Evolutionary conservation across 2,113 vertebrate genomes (phyloP), one percentile per base, ranked within the genome.

Genomic region (Parus major): DNA sequence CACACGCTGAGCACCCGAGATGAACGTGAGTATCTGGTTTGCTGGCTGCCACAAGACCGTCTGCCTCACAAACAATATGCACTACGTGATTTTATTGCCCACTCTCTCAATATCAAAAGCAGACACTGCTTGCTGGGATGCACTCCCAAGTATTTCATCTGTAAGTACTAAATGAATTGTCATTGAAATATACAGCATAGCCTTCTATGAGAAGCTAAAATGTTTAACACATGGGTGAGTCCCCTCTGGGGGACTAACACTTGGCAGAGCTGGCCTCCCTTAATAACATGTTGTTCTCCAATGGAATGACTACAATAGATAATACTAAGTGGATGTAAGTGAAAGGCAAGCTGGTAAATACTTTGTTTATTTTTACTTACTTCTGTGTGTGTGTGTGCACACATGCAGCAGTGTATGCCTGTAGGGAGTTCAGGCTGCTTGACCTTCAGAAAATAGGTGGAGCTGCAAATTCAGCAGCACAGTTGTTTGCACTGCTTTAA

Each of bases 141-240:
- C 55, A 42, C 71, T 86, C 77, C 53, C 79, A 80, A 92, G 68
- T 61, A 88, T 90, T 84, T 96, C 88, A 87, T 91, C 93, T 95
- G 68, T 95, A 95, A 96, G 80, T 29, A 64, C 80, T 41, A 83
- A 95, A 80, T 93, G 90, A 93, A 92, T 92, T 96, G 96, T 86
- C 93, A 86, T 65, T 96, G 93, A 96, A 97, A 96, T 94, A 94
- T 82, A 82, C 91, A 91, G 71, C 53, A 87, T 46, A 70, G 73
- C 60, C 36, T 96, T 86, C 86, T 90, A 82, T 93, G 91, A 88
- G 1, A 76, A 91, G 71, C 90, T 83, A 86, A 88, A 95, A 83
- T 93, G 83, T 96, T 97, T 95, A 96, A 96, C 95, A 97, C 94
- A 91, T 94, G 94, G 93, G 83, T 96, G 94, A 96, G 82, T 95